phyloP scores from a whole-genome alignment of 2,797 vertebrate species.

The Pantherophis vulpinus region DNA sequence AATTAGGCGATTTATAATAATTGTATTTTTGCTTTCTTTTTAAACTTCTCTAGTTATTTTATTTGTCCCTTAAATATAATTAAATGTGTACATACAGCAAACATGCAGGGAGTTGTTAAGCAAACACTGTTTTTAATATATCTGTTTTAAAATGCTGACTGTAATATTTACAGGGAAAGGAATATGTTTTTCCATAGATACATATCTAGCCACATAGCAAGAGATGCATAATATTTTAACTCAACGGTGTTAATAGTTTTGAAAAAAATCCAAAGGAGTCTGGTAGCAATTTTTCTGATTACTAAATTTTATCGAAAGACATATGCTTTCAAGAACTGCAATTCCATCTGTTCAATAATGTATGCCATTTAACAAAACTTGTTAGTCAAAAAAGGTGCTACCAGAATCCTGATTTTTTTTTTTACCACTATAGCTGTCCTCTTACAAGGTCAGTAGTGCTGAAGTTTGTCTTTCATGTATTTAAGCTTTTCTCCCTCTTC shows the following conservation, averaged over 20 bases:
- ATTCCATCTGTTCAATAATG: not conserved
- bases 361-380: not conserved
- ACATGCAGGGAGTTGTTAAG: not conserved
- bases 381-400: not conserved
- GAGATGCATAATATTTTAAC: not conserved
- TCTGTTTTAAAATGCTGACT: not conserved
- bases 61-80: not conserved
- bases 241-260: not conserved
- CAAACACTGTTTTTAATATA: not conserved
- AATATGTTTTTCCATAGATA: not conserved
- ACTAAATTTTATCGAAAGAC: not conserved
- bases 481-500: not conserved
- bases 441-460: not conserved
- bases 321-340: not conserved
- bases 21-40: not conserved
- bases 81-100: not conserved
- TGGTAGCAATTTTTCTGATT: not conserved
- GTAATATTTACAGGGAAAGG: not conserved
- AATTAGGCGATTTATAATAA: not conserved
- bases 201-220: not conserved
- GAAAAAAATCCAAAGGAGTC: not conserved
- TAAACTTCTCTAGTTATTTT: not conserved
- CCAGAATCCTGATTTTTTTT: not conserved
- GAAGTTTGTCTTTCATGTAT: not conserved
- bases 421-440: not conserved